Conservation (phyloP, 2,113 vertebrate species). For the Notarius quadriscutis region DNA sequence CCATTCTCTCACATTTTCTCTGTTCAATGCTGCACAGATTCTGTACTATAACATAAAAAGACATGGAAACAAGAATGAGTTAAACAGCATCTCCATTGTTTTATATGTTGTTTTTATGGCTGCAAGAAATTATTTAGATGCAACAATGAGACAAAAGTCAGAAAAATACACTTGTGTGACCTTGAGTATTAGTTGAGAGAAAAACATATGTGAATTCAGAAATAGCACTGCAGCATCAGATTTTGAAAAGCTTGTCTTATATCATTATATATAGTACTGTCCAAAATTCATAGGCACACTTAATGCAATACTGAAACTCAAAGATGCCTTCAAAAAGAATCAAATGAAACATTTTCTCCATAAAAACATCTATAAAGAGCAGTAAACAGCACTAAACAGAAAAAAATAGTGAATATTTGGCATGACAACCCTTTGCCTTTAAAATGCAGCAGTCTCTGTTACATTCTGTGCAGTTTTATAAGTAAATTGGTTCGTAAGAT, state of each 20-base stretch:
- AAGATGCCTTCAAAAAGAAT: not conserved
- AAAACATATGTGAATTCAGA: not conserved
- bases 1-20: not conserved
- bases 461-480: not conserved
- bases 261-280: not conserved
- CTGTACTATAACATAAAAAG: not conserved
- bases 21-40: not conserved
- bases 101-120: not conserved
- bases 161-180: not conserved
- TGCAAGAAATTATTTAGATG: not conserved
- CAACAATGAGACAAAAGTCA: not conserved
- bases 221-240: not conserved
- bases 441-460: not conserved
- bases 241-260: not conserved
- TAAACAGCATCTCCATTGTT: not conserved
- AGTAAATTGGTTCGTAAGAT: not conserved
- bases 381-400: not conserved
- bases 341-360: not conserved
- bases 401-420: not conserved
- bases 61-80: not conserved
- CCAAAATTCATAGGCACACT: not conserved
- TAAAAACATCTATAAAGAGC: not conserved
- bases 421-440: not conserved
- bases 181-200: not conserved
- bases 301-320: not conserved